Evolutionary conservation across 2,797 vertebrate genomes (phyloP).

Genomic region (Falco novaeseelandiae): DNA sequence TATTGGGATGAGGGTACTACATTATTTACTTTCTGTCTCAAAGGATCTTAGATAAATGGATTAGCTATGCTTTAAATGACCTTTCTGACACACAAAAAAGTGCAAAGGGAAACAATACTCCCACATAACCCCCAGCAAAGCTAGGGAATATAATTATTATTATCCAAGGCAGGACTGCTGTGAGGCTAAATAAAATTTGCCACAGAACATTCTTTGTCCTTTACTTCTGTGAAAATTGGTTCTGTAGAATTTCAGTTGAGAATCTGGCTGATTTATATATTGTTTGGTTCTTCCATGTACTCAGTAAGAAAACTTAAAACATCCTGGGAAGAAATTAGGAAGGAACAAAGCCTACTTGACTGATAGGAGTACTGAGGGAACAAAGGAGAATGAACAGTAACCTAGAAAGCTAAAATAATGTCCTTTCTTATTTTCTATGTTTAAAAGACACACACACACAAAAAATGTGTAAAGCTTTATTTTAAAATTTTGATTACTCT

Average conservation of each 20-base stretch:
- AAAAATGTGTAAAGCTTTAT: not conserved
- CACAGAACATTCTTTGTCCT: not conserved
- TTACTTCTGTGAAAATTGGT: not conserved
- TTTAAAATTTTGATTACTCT: not conserved
- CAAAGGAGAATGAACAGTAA: not conserved
- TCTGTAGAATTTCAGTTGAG: not conserved
- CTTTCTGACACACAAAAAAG: not conserved
- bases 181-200: not conserved
- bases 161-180: not conserved
- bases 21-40: conserved; percentile 14
- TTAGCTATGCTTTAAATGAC: not conserved
- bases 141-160: not conserved
- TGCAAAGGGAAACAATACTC: not conserved
- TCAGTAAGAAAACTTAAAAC: not conserved
- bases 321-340: not conserved
- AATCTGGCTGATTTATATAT: not conserved
- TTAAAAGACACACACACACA: not conserved
- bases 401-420: not conserved
- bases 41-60: not conserved
- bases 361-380: not conserved
- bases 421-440: not conserved
- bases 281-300: not conserved
- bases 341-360: not conserved
- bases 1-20: not conserved
- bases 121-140: not conserved